Evolutionary conservation across 1,140 invertebrate species (phyloP).

Genomic region (Orussus abietinus): DNA sequence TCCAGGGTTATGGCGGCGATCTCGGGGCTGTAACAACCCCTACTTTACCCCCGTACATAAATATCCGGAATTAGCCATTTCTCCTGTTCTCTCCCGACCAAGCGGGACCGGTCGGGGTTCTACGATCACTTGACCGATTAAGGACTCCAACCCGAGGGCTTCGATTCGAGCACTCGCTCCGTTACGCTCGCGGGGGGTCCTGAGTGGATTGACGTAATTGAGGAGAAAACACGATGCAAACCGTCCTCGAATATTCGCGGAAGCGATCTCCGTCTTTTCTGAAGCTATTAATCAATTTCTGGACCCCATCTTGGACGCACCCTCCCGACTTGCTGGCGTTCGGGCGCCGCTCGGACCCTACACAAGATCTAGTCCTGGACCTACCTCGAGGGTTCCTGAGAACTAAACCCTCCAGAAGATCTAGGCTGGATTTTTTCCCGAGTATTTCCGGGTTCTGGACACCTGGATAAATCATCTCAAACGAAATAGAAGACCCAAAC

Average conservation of each 20-base stretch:
- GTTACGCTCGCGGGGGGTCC: constrained; percentile 40
- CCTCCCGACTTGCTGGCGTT: too few species aligned
- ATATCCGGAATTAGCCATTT: constrained; percentile 57
- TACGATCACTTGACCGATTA: constrained; percentile 56
- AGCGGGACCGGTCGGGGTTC: constrained; percentile 18
- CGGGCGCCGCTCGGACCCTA: too few species aligned
- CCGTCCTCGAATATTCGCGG: constrained; percentile 27
- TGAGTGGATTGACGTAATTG: constrained; percentile 55
- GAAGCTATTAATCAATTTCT: too few species aligned
- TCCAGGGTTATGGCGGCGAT: constrained; percentile 51
- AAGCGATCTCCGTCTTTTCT: constrained; percentile 25
- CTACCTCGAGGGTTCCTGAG: too few species aligned
- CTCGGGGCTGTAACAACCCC: constrained; percentile 51
- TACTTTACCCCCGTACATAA: constrained; percentile 53
- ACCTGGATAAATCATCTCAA: too few species aligned
- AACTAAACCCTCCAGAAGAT: background rate
- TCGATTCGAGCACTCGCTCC: constrained; percentile 45
- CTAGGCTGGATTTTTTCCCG: too few species aligned
- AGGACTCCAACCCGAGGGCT: constrained; percentile 44
- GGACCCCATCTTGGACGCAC: too few species aligned
- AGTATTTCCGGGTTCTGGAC: too few species aligned
- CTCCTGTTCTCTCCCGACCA: constrained; percentile 40
- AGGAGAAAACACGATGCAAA: constrained; percentile 50
- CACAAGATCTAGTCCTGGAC: too few species aligned
- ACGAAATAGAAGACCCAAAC: too few species aligned